phyloP scores from a whole-genome alignment of 2,113 vertebrate genomes.

The Tringa solitaria region DNA sequence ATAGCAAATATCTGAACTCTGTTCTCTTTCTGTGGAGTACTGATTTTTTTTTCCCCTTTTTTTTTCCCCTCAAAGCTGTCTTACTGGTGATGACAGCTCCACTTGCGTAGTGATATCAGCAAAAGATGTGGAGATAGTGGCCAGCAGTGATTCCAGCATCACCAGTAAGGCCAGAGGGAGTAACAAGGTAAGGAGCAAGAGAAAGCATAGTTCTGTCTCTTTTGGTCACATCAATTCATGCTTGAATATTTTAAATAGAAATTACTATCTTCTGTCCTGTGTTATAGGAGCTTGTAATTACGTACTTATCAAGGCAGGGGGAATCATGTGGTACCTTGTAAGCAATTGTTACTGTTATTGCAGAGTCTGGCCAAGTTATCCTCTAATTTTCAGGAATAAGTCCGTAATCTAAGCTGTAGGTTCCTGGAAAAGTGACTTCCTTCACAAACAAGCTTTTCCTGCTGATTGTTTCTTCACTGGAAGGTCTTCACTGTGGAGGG shows the following conservation, averaged over 20 bases:
- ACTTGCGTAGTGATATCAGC: conserved; percentile 88
- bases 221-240: neutral
- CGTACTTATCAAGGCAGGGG: neutral
- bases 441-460: neutral
- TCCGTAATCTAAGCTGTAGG: neutral
- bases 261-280: neutral
- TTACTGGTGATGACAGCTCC: conserved; percentile 91
- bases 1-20: neutral
- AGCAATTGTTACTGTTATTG: neutral
- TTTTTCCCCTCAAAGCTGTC: conserved; percentile 74
- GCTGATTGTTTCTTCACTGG: neutral
- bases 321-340: neutral
- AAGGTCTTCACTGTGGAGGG: neutral
- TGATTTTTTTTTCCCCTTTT: neutral
- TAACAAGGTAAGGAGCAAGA: conserved; percentile 86
- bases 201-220: neutral
- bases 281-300: neutral
- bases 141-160: conserved; percentile 97
- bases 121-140: conserved; percentile 93
- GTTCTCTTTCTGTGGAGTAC: neutral
- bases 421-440: neutral
- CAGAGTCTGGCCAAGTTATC: neutral
- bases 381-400: neutral
- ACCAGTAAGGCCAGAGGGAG: conserved; percentile 96
- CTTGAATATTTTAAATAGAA: neutral